Evolutionary conservation across 2,888 invertebrate species (phyloP), one percentile per base, ranked within the genome.

Genomic region (Pollenia angustigena): DNA sequence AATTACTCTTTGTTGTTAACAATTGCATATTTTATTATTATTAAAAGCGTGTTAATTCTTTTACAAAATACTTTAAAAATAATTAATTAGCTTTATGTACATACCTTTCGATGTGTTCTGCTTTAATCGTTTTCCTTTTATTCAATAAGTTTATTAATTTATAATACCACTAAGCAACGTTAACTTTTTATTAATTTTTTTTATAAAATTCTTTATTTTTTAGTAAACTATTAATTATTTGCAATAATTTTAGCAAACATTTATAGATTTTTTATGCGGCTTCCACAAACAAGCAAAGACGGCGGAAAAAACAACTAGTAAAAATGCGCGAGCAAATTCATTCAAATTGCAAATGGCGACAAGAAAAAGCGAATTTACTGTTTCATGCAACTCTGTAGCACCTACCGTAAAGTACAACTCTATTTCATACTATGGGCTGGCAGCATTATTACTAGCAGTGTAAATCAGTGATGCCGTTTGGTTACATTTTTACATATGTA

Each of bases 291-390:
- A 85, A 85, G 76, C 60, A 85, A 75, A 84, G 76, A 88, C 88
- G 54, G 81, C 81, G 80, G 82, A 88, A 88, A 88, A 88, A 83
- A 87, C 85, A 88, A 85, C 87, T 87, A 87, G 74, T 85, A 74
- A 87, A 72, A 89, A 88, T 85, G 82, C 88, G 85, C 81, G 64
- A 85, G 85, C 82, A 62, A 85, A 85, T 82, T 79, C 58, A 68
- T 48, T 50, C 69, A 71, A 85, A 87, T 88, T 88, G 88, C 88
- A 89, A 89, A 89, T 89, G 89, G 89, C 89, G 89, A 83, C 84
- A 60, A 32, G 3, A 4, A 66, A 7, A 72, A 48, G 76, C 75
- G 75, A 85, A 75, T 75, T 64, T 23, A 42, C n/a, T 18, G 54
- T 56, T 32, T 10, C 42, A 4, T 81, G 44, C 72, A 72, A 56